A percentile compares a stretch with the other conserved stretches of the same genome.
Conservation (phyloP, 2,888 invertebrate genomes). For the Hydroisotoma schaefferi region DNA sequence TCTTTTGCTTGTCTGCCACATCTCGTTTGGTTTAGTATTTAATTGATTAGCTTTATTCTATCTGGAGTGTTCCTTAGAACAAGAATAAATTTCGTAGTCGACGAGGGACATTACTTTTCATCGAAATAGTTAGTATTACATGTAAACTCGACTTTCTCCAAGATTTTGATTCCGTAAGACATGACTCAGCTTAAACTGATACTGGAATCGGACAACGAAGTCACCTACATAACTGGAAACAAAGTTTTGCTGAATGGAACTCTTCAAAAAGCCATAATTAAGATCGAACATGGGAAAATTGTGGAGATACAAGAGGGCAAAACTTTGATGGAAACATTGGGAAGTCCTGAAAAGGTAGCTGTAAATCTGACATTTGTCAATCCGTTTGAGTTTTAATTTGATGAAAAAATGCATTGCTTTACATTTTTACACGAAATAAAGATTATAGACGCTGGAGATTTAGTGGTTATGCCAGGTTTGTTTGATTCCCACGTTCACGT, state of each 20-base stretch:
- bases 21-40: no score
- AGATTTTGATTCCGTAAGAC: no score
- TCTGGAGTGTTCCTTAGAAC: no score
- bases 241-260: constrained; percentile 57
- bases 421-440: not conserved
- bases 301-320: constrained; percentile 52
- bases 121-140: no score
- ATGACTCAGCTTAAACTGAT: no score
- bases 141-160: no score
- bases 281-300: constrained; percentile 60
- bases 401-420: not conserved
- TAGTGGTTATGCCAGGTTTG: constrained; percentile 64
- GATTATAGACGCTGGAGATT: constrained; percentile 55
- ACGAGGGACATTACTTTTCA: no score
- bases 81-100: no score
- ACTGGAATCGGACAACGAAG: not conserved
- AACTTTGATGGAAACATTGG: not conserved
- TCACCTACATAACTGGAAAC: constrained; percentile 21
- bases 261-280: constrained; percentile 60
- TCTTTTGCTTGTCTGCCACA: no score
- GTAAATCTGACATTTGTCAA: not conserved
- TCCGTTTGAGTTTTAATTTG: not conserved
- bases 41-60: no score
- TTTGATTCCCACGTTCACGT: constrained; percentile 71
- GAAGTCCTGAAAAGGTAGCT: not conserved